These are phyloP conservation scores for Hephaestus fuliginosus DNA, from an alignment of 2,797 vertebrate species.

Conservation along the genomic window DNA sequence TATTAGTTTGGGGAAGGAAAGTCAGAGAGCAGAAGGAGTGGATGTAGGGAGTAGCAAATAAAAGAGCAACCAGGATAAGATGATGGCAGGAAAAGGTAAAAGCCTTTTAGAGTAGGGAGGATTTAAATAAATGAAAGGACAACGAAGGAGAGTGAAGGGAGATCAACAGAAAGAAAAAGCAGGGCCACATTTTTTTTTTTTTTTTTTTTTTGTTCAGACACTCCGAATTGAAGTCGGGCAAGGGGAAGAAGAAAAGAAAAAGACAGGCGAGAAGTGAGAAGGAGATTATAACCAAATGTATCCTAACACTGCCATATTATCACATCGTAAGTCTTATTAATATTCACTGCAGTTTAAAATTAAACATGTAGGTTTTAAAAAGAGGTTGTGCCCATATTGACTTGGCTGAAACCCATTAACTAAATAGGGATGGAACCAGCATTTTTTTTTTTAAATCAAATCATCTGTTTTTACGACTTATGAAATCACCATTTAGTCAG, in stretches of 20 bases:
- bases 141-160: slow-evolving; percentile 30
- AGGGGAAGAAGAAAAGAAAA: background rate
- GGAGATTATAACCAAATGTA: background rate
- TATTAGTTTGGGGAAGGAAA: slow-evolving; percentile 51
- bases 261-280: background rate
- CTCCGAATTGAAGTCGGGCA: background rate
- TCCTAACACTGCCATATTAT: background rate
- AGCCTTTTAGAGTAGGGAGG: slow-evolving; percentile 43
- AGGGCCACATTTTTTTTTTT: background rate
- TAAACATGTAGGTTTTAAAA: too few relatives aligned
- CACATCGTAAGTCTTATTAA: background rate
- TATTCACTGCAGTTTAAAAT: background rate
- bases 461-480: background rate
- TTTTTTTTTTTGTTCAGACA: slow-evolving; percentile 2
- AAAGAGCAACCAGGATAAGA: slow-evolving; percentile 31
- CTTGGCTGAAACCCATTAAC: background rate
- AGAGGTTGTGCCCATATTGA: too few relatives aligned
- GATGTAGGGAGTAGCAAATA: slow-evolving; percentile 28
- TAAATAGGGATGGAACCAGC: background rate
- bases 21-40: slow-evolving; percentile 42
- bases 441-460: background rate
- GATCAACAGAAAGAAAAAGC: slow-evolving; percentile 27
- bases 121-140: slow-evolving; percentile 63
- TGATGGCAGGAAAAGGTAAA: slow-evolving; percentile 40
- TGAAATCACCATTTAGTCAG: background rate